A percentile compares a stretch with the other conserved stretches of the same genome.
Conservation (phyloP, 1,140 invertebrate species). For the Procambarus virginalis region DNA sequence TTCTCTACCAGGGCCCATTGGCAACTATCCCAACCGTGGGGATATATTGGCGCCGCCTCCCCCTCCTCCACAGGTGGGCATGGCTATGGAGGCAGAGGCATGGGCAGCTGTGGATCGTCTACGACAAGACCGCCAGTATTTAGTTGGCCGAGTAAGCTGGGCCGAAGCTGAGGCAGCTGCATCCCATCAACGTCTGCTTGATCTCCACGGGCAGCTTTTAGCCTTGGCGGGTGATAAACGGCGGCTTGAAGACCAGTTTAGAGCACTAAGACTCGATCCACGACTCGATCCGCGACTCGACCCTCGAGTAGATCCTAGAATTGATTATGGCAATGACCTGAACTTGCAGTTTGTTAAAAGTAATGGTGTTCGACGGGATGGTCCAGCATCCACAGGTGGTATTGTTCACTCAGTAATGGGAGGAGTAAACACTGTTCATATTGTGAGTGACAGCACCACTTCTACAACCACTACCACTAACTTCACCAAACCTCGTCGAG, state of each 20-base stretch:
- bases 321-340: slow-evolving; percentile 20
- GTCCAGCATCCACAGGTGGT: slow-evolving; percentile 41
- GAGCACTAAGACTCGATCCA: slow-evolving; percentile 40
- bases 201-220: slow-evolving; percentile 63
- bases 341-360: slow-evolving; percentile 53
- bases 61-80: slow-evolving; percentile 26
- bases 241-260: slow-evolving; percentile 62
- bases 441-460: slow-evolving; percentile 40
- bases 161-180: slow-evolving; percentile 66
- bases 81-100: slow-evolving; percentile 52
- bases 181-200: slow-evolving; percentile 68
- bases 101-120: slow-evolving; percentile 78
- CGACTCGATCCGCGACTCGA: slow-evolving; percentile 1
- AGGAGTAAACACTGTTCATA: slow-evolving; percentile 56
- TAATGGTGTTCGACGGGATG: slow-evolving; percentile 47
- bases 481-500: slow-evolving; percentile 37
- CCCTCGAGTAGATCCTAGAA: slow-evolving; percentile 25
- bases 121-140: slow-evolving; percentile 79
- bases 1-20: slow-evolving; percentile 60
- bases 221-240: slow-evolving; percentile 65
- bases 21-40: slow-evolving; percentile 10
- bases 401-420: slow-evolving; percentile 57
- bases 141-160: slow-evolving; percentile 74
- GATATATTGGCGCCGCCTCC: slow-evolving; percentile 45
- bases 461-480: slow-evolving; percentile 20